Base-by-base conservation (phyloP, 2,888 invertebrate genomes). In the Cylloceria caligata region DNA sequence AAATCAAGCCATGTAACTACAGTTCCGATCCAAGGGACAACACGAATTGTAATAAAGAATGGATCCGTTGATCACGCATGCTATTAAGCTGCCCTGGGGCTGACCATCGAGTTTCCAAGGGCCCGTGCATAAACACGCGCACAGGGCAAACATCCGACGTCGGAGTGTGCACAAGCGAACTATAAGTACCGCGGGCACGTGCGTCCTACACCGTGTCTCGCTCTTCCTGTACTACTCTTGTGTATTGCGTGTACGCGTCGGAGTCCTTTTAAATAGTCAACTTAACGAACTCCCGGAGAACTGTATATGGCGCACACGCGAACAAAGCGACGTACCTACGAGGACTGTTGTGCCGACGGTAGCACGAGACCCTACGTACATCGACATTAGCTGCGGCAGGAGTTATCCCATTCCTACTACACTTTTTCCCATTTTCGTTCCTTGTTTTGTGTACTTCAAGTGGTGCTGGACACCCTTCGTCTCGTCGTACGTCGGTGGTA, bases 281-380 rank as follows among this genome's bases (percentile, higher is more conserved):
- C 77, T 65, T 81, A 83, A 83, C 83, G 80, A 83, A 69, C 83
- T 80, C 68, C 57, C 71, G 27, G 19, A 65, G 68, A 83, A 77
- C 77, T 77, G 77, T 39, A 64, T 34, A 81, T 68, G 77, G 81
- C 72, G 52, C 72, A 72, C 68, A 83, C 80, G 76, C 77, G 76
- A 67, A 76, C n/a, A 42, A 34, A 52, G n/a, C 36, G 34, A 52
- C 21, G 34, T 68, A 34, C 45, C 24, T 19, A 68, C 52, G 21
- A 42, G 42, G 62, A 47, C 39, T 11, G 30, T 64, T 47, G 42
- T 34, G 21, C 21, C 7, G 16, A 5, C 72, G n/a, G 7, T 36
- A 52, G 34, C 39, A 36, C 47, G 34, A 52, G 49, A 68, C 42
- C 24, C 60, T 3, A 9, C 3, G 16, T 34, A n/a, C 34, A 57